Evolutionary conservation across 2,888 invertebrate species (phyloP).

Genomic region (Apotomis capreana): DNA sequence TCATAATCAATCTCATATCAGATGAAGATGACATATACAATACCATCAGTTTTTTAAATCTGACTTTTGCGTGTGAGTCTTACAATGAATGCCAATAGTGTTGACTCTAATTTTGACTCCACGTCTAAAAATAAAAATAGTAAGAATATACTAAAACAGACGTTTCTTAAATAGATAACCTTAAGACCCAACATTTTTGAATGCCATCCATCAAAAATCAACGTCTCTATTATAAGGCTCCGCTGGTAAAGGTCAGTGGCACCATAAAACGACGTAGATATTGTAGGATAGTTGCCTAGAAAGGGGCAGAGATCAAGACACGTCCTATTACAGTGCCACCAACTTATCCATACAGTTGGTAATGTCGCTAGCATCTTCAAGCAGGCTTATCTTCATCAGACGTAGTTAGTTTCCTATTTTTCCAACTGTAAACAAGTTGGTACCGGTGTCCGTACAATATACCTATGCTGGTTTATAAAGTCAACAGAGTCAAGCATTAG

Average conservation of each 20-base stretch:
- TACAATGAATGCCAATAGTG: no score
- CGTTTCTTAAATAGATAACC: background rate
- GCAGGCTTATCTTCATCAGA: no score
- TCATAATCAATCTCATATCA: no score
- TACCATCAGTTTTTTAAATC: no score
- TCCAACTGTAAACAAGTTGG: no score
- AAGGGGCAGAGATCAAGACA: conserved; percentile 40
- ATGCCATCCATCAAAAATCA: conserved; percentile 31
- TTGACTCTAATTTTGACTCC: no score
- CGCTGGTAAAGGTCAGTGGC: conserved; percentile 41
- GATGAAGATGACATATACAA: no score
- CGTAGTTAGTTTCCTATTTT: no score
- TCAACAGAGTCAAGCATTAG: background rate
- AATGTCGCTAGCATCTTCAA: no score
- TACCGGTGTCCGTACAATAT: no score
- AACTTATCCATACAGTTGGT: no score
- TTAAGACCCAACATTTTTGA: background rate
- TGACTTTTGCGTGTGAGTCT: no score
- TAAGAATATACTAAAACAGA: background rate
- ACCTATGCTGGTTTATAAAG: background rate
- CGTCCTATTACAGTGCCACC: conserved; percentile 8
- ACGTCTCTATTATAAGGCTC: conserved; percentile 15
- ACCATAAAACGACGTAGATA: conserved; percentile 40
- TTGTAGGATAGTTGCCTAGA: conserved; percentile 46
- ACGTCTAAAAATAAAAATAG: background rate